phyloP scores from a whole-genome alignment of 2,113 vertebrate species.

The Balaeniceps rex region DNA sequence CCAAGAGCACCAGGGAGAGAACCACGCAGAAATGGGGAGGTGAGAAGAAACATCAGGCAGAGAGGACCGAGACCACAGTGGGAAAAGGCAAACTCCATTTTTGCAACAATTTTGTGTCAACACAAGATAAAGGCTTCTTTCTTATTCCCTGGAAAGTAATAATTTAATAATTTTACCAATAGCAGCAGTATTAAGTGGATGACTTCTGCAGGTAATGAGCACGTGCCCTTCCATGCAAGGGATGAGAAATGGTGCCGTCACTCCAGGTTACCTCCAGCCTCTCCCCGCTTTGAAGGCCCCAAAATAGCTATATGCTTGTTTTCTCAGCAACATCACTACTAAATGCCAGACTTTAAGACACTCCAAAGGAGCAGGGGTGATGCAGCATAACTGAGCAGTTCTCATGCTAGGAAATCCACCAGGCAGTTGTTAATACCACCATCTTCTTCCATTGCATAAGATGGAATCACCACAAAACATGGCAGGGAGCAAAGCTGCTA shows the following conservation, averaged over 20 bases:
- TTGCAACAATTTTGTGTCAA: neutral
- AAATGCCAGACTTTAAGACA: neutral
- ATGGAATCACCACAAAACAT: neutral
- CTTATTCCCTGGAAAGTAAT: neutral
- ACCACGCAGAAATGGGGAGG: neutral
- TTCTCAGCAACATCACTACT: neutral
- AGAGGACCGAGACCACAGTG: neutral
- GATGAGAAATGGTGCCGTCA: neutral
- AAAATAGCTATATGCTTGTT: neutral
- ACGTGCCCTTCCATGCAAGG: neutral
- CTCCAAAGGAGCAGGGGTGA: neutral
- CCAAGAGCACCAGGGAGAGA: neutral
- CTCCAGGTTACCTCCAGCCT: neutral
- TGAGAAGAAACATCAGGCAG: neutral
- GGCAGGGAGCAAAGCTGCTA: neutral
- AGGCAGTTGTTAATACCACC: neutral
- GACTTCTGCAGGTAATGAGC: neutral
- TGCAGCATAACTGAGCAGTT: neutral
- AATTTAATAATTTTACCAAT: neutral
- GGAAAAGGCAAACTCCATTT: neutral
- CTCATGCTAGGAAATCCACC: neutral
- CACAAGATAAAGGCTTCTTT: neutral
- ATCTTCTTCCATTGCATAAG: neutral
- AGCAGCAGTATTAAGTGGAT: neutral
- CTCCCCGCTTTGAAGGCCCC: neutral